These are phyloP conservation scores for Drosophila murphyi DNA, from an alignment of 1,140 invertebrate species.

Conservation along the genomic window DNA sequence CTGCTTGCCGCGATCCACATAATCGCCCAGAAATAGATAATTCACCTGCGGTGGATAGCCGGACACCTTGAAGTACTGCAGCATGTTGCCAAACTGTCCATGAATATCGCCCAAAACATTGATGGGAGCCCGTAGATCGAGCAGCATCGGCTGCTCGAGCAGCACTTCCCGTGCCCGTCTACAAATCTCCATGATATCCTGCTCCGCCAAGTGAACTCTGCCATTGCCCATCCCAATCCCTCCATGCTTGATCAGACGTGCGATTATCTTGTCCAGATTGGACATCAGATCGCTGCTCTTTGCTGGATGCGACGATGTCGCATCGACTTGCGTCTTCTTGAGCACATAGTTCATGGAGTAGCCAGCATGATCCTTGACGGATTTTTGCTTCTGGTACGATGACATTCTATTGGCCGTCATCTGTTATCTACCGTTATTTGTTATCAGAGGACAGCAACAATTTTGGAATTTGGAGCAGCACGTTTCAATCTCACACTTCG, in stretches of 20 bases:
- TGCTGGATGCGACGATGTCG: background rate
- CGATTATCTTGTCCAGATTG: conserved; percentile 50
- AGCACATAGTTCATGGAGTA: conserved; percentile 24
- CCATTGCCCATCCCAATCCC: background rate
- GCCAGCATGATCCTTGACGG: background rate
- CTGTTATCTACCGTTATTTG: background rate
- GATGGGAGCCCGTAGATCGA: conserved; percentile 97
- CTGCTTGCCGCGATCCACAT: conserved; percentile 93
- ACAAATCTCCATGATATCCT: conserved; percentile 96
- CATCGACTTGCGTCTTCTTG: background rate
- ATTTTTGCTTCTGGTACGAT: background rate
- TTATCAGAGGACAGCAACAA: conserved; percentile 16
- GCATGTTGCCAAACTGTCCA: conserved; percentile 98
- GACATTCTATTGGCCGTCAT: background rate
- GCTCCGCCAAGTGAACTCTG: conserved; percentile 94
- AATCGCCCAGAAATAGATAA: conserved; percentile 97
- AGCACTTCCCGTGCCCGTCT: conserved; percentile 98
- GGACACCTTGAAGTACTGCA: conserved; percentile 98
- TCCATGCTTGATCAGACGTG: conserved; percentile 16
- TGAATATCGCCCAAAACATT: conserved; percentile 99
- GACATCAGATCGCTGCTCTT: background rate
- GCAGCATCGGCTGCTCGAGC: conserved; percentile 97
- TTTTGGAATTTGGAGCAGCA: conserved; percentile 45
- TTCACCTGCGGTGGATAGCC: conserved; percentile 99
- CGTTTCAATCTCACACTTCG: background rate